phyloP scores from a whole-genome alignment of 2,888 invertebrate species.

The Pyrocoelia pectoralis region DNA sequence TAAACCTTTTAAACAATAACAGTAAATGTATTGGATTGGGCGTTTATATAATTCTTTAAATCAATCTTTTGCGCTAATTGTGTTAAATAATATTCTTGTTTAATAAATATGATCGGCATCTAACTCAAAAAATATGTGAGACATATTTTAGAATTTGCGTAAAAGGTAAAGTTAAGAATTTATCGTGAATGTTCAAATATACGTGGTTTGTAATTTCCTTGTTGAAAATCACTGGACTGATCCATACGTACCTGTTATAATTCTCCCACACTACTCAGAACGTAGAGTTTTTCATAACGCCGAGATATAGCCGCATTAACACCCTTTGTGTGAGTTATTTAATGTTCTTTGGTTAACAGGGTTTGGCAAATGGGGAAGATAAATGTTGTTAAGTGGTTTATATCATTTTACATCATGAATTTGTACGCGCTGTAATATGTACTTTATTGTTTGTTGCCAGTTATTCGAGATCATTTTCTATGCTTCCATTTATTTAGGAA shows the following conservation, averaged over 20 bases:
- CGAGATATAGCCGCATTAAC: constrained; percentile 60
- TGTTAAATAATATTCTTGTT: neutral
- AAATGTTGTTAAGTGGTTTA: constrained; percentile 58
- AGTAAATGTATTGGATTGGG: neutral
- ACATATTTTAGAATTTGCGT: no score
- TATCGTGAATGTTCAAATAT: no score
- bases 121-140: no score
- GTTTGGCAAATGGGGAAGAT: constrained; percentile 53
- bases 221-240: constrained; percentile 48
- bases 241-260: constrained; percentile 57
- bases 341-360: constrained; percentile 57
- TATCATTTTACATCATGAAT: constrained; percentile 58
- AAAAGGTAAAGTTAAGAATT: no score
- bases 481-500: constrained; percentile 4
- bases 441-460: constrained; percentile 53
- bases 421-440: constrained; percentile 46
- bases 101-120: no score
- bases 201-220: no score
- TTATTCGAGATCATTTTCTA: constrained; percentile 39
- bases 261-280: constrained; percentile 60
- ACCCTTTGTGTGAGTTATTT: constrained; percentile 59
- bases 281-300: constrained; percentile 54
- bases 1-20: constrained; percentile 40
- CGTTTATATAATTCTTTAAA: neutral
- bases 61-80: neutral